Evolutionary conservation across 2,113 vertebrate genomes (phyloP), one percentile per base, ranked within the genome.

Genomic region (Grammomys surdaster): DNA sequence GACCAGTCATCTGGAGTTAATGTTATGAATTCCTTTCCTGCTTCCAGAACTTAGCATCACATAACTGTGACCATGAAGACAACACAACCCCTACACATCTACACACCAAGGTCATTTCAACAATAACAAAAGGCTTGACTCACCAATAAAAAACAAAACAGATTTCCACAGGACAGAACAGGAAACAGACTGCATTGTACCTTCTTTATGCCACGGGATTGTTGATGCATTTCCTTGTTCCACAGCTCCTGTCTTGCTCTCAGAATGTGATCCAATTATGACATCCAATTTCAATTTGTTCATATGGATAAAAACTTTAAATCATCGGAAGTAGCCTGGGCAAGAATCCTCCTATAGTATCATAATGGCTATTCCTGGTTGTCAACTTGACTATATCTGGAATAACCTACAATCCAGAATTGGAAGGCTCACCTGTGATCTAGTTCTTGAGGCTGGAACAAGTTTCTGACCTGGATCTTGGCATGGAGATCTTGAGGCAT

Each of bases 291-390:
- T 80, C 67, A 63, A 75, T 77, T 43, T 91, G 13, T 17, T 90
- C 92, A n/a, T 51, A 65, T 20, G 17, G 26, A 93, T 20, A 88
- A 75, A 90, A 94, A 93, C 14, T 17, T 72, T 51, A 75, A 69
- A 2, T 36, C 20, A 40, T 26, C 51, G 2, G 60, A 95, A 67
- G 28, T 8, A 48, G 51, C 3, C 46, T 28, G 36, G 60, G 14
- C 2, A 28, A n/a, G 56, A 94, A 51, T 54, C 36, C 51, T 20
- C 48, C 10, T 11, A 51, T 12, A 80, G 10, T 65, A 90, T 46
- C 56, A 43, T 22, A 63, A 24, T 63, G 60, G 60, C 60, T 63
- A 22, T 63, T 22, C 20, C 22, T 63, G 60, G 19, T 22, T 63
- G 60, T 63, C 60, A 63, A 63, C 20, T 24, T 63, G 17, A 63